Evolutionary conservation across 2,888 invertebrate genomes (phyloP).

Genomic region (Agonum fuliginosum): DNA sequence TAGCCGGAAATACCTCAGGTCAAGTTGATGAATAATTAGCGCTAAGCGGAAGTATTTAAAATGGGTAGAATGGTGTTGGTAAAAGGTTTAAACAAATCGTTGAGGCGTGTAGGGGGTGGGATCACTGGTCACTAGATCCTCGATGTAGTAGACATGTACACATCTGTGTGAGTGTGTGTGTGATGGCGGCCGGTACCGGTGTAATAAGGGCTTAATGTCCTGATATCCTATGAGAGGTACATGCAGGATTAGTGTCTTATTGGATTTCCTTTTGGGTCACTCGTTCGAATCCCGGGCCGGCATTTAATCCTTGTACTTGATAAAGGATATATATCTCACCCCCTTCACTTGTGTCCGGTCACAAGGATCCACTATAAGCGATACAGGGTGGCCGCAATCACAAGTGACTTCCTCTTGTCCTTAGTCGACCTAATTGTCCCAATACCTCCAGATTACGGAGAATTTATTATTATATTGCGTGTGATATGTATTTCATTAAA

Average conservation of each 20-base stretch:
- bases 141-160: conserved; percentile 17
- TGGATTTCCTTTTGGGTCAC: conserved; percentile 70
- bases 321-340: conserved; percentile 64
- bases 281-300: conserved; percentile 68
- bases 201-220: conserved; percentile 59
- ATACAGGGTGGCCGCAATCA: not conserved
- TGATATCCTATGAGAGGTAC: conserved; percentile 62
- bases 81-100: conserved; percentile 57
- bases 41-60: conserved; percentile 28
- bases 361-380: not conserved
- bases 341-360: conserved; percentile 28
- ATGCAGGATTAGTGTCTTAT: conserved; percentile 72
- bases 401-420: not conserved
- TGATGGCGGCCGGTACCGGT: conserved; percentile 50
- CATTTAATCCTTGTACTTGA: conserved; percentile 70
- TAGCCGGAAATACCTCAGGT: too few species aligned
- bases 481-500: too few species aligned
- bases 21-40: conserved; percentile 23
- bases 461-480: not conserved
- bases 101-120: conserved; percentile 34
- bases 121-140: conserved; percentile 54
- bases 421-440: not conserved
- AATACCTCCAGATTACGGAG: not conserved
- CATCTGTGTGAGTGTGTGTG: conserved; percentile 34
- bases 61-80: conserved; percentile 32